Conservation (phyloP, 2,797 vertebrate species). For the Lemur catta region DNA sequence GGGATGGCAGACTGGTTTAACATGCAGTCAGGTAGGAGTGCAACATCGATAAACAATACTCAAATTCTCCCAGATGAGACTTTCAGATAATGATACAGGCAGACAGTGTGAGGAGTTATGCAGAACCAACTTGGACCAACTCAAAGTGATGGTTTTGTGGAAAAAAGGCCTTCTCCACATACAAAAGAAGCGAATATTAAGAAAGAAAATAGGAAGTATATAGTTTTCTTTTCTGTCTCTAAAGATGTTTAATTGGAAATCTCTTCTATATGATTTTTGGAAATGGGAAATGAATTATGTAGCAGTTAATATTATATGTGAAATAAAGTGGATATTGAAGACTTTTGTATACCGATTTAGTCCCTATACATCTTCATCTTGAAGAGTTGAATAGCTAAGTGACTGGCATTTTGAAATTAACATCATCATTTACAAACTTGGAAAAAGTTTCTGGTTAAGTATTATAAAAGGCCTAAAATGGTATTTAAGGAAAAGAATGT, state of each 20-base stretch:
- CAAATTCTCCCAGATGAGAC: not conserved
- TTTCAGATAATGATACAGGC: not conserved
- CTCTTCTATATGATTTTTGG: not conserved
- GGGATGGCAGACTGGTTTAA: not conserved
- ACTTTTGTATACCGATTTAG: not conserved
- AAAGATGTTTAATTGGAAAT: not conserved
- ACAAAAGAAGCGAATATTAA: not conserved
- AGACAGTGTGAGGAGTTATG: not conserved
- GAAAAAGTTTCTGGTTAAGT: not conserved
- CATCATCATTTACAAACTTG: not conserved
- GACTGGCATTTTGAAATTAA: conserved; percentile 3
- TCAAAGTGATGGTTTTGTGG: not conserved
- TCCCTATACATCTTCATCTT: not conserved
- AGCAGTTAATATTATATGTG: not conserved
- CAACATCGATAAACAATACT: not conserved
- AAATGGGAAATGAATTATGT: not conserved
- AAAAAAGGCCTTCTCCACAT: not conserved
- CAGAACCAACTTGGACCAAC: not conserved
- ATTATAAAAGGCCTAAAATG: not conserved
- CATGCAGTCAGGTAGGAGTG: not conserved
- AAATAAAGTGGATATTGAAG: not conserved
- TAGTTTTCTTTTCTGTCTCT: not conserved
- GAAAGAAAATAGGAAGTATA: not conserved
- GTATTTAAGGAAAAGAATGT: not conserved
- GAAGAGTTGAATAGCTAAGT: not conserved